phyloP scores from a whole-genome alignment of 2,113 vertebrate genomes.

The Furnarius figulus region DNA sequence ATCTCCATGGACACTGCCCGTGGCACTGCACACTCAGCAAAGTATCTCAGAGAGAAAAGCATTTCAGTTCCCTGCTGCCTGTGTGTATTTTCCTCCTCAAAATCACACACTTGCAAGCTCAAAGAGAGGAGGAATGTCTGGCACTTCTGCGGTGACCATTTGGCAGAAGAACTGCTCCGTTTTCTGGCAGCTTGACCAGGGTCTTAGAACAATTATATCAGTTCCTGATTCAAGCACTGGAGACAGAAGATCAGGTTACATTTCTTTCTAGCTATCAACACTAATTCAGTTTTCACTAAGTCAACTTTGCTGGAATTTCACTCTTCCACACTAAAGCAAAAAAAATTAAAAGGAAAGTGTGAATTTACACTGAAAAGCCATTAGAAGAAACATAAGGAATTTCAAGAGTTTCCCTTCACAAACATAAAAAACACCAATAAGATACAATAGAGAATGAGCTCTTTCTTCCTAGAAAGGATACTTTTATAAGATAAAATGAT shows the following conservation, averaged over 20 bases:
- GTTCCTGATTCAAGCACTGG: conserved; percentile 22
- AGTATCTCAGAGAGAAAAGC: not conserved
- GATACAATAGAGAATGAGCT: not conserved
- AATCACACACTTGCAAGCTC: not conserved
- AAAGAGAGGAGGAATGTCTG: conserved; percentile 42
- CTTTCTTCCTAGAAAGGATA: not conserved
- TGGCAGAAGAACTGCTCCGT: conserved; percentile 24
- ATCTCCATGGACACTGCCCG: rapidly evolving
- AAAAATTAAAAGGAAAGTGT: not conserved
- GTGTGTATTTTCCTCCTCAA: not conserved
- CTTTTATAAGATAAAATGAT: not conserved
- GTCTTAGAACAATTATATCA: conserved; percentile 63
- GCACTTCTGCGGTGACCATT: conserved; percentile 49
- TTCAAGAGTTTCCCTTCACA: not conserved
- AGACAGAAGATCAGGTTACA: conserved; percentile 55
- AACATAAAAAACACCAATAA: not conserved
- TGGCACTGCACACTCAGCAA: not conserved
- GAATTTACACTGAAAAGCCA: conserved; percentile 36
- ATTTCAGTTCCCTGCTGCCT: not conserved
- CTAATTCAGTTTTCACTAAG: conserved; percentile 64
- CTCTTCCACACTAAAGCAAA: conserved; percentile 23
- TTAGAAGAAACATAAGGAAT: conserved; percentile 18
- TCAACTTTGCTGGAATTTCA: conserved; percentile 60
- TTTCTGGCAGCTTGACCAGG: conserved; percentile 42
- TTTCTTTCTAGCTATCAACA: conserved; percentile 47